Base-by-base conservation (phyloP, 1,140 invertebrate species). In the Drosophila tristis region DNA sequence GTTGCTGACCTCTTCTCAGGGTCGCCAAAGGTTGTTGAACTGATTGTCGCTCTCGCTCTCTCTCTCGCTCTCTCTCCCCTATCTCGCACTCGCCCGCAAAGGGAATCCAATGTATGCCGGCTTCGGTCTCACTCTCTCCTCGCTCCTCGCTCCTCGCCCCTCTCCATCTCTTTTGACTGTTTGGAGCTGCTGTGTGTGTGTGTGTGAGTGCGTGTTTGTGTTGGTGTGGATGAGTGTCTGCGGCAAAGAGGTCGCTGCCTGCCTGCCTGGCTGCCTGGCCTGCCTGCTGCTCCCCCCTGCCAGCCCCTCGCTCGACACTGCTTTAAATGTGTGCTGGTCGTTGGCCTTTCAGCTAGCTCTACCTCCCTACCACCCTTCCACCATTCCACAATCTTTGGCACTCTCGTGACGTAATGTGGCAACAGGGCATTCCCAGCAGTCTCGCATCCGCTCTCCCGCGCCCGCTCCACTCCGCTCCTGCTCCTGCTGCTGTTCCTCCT, bases 1-100 rank as follows among this genome's bases (percentile, higher is more conserved):
- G 86, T 91, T 91, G 90, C 86, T 91, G 90, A 91, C 90, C 90
- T 91, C 86, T 84, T 90, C 82, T 91, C 90, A 91, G 90, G 90
- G 90, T 91, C 90, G 86, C 77, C 78, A 68, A 90, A 87, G 90
- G 80, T 91, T 87, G 77, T 91, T 91, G 85, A 91, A 91, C 90
- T 57, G 64, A 53, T 35, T 23, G 64, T 61, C 55, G 31, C 31
- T 31, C 23, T 29, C 45, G 44, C 54, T 31, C 31, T n/a, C 58
- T 31, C 58, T 20, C 65, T 15, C 49, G 8, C 39, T 23, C 43
- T 39, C 43, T 68, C n/a, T n/a, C n/a, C 23, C 23, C 53, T 6
- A 5, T 57, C 64, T 57, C 65, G 51, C 53, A 48, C 26, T 45
- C 53, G 42, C 66, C 35, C 26, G 35, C 26, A 29, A 25, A 53